phyloP scores from a whole-genome alignment of 53 echinoderm and acorn worm species.

The Mesocentrotus franciscanus region DNA sequence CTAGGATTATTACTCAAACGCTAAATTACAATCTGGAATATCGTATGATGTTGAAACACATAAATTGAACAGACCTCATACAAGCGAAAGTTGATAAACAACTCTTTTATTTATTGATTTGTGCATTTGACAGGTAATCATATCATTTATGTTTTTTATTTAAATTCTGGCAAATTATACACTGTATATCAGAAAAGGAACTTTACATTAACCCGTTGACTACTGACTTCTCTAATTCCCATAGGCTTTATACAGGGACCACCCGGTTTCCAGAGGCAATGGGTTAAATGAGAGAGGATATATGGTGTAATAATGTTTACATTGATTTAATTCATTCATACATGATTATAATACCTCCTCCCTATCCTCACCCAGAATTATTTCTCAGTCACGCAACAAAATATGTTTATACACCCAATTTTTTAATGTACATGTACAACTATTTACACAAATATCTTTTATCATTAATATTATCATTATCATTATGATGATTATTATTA shows the following conservation, averaged over 20 bases:
- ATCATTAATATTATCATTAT: too few relatives aligned
- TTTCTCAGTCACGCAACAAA: neutral
- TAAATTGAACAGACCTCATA: neutral
- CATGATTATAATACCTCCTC: neutral
- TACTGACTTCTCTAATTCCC: too few relatives aligned
- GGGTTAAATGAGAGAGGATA: too few relatives aligned
- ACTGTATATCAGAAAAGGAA: too few relatives aligned
- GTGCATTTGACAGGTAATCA: constrained; percentile 6
- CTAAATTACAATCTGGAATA: too few relatives aligned
- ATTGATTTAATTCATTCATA: neutral
- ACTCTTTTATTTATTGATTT: constrained; percentile 25
- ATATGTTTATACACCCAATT: neutral
- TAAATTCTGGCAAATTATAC: too few relatives aligned
- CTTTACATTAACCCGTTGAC: too few relatives aligned
- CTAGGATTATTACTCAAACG: too few relatives aligned
- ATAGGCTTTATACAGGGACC: too few relatives aligned
- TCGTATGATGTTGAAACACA: neutral
- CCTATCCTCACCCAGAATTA: neutral
- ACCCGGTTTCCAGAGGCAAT: too few relatives aligned
- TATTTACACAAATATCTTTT: neutral
- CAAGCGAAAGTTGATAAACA: neutral
- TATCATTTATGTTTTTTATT: neutral
- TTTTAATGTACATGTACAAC: neutral
- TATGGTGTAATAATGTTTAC: too few relatives aligned
- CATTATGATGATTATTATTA: too few relatives aligned